A percentile compares a stretch with the other conserved stretches of the same genome.
These are phyloP conservation scores for Temnothorax longispinosus DNA, from an alignment of 1,140 invertebrate genomes.

Conservation along the genomic window DNA sequence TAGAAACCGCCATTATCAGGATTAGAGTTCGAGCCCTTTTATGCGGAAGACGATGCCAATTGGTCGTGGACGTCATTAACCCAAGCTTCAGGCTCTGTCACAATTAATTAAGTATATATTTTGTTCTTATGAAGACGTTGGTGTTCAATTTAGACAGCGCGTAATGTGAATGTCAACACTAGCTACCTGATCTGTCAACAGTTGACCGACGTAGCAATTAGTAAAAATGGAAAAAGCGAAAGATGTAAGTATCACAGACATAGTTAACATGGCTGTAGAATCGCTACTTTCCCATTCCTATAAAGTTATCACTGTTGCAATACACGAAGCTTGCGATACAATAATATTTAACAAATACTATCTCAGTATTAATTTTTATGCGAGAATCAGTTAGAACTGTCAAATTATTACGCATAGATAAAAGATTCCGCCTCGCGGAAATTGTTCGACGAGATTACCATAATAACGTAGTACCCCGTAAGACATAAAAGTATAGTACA, in stretches of 20 bases:
- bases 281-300: conserved; percentile 73
- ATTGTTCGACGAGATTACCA: conserved; percentile 34
- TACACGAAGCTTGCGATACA: no score
- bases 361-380: conserved; percentile 29
- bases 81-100: conserved; percentile 66
- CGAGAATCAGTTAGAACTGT: conserved; percentile 45
- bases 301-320: conserved; percentile 30
- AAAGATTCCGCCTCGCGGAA: background rate
- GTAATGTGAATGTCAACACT: background rate
- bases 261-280: conserved; percentile 27
- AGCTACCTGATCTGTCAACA: conserved; percentile 69
- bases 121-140: background rate
- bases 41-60: conserved; percentile 66
- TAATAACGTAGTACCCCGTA: conserved; percentile 56
- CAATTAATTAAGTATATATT: background rate
- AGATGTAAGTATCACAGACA: conserved; percentile 58
- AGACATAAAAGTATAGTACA: conserved; percentile 75
- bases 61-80: conserved; percentile 41
- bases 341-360: conserved; percentile 9
- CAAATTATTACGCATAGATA: conserved; percentile 34
- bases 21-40: conserved; percentile 67
- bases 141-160: conserved; percentile 12
- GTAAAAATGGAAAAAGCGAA: conserved; percentile 69
- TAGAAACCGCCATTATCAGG: conserved; percentile 72
- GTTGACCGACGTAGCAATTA: conserved; percentile 74